Evolutionary conservation across 2,888 invertebrate species (phyloP), one percentile per base, ranked within the genome.

Genomic region (Galerucella nymphaeae): DNA sequence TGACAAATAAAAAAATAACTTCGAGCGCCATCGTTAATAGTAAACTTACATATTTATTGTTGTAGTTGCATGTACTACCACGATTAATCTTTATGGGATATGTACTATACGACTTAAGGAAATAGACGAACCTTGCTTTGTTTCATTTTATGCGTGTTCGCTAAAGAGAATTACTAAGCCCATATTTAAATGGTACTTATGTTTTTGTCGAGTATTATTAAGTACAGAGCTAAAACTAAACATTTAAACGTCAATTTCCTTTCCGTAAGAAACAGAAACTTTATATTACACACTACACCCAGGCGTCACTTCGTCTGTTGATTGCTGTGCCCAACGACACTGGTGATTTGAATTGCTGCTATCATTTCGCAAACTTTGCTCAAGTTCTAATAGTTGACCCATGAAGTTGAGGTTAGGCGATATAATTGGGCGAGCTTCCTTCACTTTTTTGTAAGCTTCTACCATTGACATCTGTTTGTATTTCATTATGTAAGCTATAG

Each of bases 361-460:
- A 72, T 84, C 85, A 75, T 82, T 85, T 70, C 89, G 87, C 78
- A 93, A 86, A 80, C 89, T 91, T 84, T 94, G 92, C 85, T 95
- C 95, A 82, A 94, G 89, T 85, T 97, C 96, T 80, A 93, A 88
- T 79, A 98, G 88, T 87, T 98, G 98, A 18, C 93, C 94, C 91
- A 97, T 94, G 87, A 98, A 98, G 85, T 97, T 98, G 74, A 97
- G 90, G 87, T 98, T 98, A 2, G 98, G 98, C 72, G 97, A 96
- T 82, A 98, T 97, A 84, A 97, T 97, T 74, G 93, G 91, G 66
- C 98, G 90, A 72, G 93, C 93, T 78, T 91, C 90, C 85, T 96
- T 94, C 71, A 98, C 97, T 84, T 93, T 91, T 81, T 93, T 91
- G 88, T 94, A 96, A 0, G 97, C 97, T 83, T 97, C 96, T 59